A percentile compares a stretch with the other conserved stretches of the same genome.
Conservation (phyloP, 2,797 vertebrate species). For the Tamandua tetradactyla region DNA sequence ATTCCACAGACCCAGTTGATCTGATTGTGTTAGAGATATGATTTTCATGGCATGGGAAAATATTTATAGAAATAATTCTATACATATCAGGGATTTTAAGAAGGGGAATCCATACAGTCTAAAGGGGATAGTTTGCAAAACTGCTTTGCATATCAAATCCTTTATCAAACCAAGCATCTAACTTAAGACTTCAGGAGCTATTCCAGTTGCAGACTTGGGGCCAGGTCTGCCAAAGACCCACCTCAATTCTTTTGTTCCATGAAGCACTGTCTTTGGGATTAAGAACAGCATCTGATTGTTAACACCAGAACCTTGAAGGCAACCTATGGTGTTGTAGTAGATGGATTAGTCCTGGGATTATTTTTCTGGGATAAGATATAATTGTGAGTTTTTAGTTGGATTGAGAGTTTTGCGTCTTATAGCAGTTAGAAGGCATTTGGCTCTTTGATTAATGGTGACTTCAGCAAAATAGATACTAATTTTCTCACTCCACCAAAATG, state of each 20-base stretch:
- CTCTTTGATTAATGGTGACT: neutral
- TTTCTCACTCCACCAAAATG: neutral
- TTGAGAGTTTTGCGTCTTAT: neutral
- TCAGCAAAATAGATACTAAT: neutral
- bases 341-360: neutral
- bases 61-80: neutral
- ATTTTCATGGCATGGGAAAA: neutral
- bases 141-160: neutral
- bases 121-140: neutral
- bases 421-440: neutral
- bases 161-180: neutral
- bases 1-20: neutral
- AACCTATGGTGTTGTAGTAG: neutral
- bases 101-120: neutral
- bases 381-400: neutral
- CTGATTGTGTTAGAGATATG: neutral
- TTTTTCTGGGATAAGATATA: neutral
- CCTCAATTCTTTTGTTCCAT: neutral
- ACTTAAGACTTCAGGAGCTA: neutral
- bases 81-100: neutral
- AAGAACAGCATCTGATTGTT: neutral
- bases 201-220: neutral
- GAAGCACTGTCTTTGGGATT: neutral
- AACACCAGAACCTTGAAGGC: neutral
- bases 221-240: neutral